A percentile compares a stretch with the other conserved stretches of the same genome.
Conservation (phyloP, 2,113 vertebrate species). For the Echinops telfairi region DNA sequence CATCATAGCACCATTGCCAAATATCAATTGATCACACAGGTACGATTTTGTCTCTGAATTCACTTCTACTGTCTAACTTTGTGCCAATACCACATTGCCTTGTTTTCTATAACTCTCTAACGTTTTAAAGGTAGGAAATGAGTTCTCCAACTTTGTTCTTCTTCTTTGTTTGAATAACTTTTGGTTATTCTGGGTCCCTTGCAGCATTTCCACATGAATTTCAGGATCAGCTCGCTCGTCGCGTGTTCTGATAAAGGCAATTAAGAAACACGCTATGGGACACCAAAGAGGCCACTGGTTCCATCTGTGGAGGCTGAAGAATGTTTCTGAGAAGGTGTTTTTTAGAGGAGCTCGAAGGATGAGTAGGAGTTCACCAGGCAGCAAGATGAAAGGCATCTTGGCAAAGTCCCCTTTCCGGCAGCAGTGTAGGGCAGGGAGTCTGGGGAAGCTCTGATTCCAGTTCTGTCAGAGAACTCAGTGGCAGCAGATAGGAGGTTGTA, state of each 20-base stretch:
- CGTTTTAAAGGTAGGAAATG: not conserved
- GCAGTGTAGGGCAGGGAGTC: rapidly evolving
- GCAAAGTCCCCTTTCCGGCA: slow-evolving; percentile 4
- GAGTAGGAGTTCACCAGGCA: not conserved
- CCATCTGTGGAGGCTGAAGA: not conserved
- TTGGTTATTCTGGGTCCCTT: not conserved
- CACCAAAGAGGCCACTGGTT: not conserved
- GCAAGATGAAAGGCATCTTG: not conserved
- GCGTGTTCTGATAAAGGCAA: not conserved
- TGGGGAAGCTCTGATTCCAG: not conserved
- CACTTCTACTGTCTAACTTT: slow-evolving; percentile 1
- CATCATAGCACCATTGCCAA: not conserved
- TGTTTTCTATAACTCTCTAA: not conserved
- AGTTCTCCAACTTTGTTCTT: not conserved
- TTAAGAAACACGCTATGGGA: not conserved
- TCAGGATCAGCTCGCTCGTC: not conserved
- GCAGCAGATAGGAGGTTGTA: not conserved
- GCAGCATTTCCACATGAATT: slow-evolving; percentile 8
- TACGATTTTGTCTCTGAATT: slow-evolving; percentile 18
- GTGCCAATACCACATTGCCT: not conserved
- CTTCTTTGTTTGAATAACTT: too few relatives aligned
- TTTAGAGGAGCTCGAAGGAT: slow-evolving; percentile 9
- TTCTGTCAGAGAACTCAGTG: not conserved
- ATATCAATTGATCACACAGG: not conserved
- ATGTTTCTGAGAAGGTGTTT: not conserved